Evolutionary conservation across 2,888 invertebrate species (phyloP).

Genomic region (Nephrotoma guestfalica): DNA sequence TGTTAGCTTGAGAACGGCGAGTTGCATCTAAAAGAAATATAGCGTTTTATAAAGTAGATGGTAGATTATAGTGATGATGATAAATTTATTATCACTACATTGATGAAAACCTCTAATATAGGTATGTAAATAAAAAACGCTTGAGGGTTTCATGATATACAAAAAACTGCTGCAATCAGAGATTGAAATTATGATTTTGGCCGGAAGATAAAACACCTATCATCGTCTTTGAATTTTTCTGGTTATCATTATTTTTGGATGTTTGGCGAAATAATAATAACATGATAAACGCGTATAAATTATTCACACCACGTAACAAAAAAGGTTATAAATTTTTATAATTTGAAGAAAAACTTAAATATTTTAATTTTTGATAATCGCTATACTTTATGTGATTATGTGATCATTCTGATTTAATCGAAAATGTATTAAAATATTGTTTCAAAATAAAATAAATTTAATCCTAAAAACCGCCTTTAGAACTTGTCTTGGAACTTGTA

Average conservation of each 20-base stretch:
- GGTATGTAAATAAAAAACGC: neutral
- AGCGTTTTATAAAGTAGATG: too few relatives aligned
- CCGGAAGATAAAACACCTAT: neutral
- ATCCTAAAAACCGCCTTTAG: neutral
- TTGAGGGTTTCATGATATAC: neutral
- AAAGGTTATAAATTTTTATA: too few relatives aligned
- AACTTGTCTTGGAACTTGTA: too few relatives aligned
- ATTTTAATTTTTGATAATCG: neutral
- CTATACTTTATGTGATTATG: neutral
- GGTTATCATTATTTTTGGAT: neutral
- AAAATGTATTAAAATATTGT: too few relatives aligned
- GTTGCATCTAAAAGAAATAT: too few relatives aligned
- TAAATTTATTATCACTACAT: neutral
- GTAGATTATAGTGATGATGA: neutral
- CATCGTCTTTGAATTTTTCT: neutral
- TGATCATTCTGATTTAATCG: too few relatives aligned
- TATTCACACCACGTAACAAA: neutral
- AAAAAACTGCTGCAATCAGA: neutral
- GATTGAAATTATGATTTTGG: neutral
- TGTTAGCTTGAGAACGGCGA: too few relatives aligned
- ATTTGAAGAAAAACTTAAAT: neutral
- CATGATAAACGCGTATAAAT: neutral
- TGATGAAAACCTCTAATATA: neutral
- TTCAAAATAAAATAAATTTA: neutral
- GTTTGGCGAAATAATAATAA: neutral